These are phyloP conservation scores for Proisotoma minuta DNA, from an alignment of 2,888 invertebrate species.

Conservation along the genomic window DNA sequence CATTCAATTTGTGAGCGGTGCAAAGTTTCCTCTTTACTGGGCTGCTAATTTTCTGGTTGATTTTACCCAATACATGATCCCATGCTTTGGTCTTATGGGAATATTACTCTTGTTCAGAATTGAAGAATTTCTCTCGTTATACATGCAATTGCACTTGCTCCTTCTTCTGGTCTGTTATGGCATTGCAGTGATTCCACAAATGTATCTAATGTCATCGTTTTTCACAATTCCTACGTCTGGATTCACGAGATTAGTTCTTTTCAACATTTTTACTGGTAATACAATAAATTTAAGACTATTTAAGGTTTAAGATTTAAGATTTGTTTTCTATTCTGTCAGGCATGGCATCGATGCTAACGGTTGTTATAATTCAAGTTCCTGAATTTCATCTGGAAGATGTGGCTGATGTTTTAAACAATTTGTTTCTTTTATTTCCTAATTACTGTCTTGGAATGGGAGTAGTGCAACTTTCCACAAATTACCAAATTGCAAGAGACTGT, in stretches of 20 bases:
- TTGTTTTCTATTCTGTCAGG: conserved; percentile 54
- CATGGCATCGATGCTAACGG: conserved; percentile 65
- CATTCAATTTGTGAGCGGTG: conserved; percentile 67
- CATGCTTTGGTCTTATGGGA: conserved; percentile 57
- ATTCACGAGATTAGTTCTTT: conserved; percentile 66
- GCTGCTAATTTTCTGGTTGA: conserved; percentile 65
- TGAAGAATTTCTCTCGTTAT: conserved; percentile 57
- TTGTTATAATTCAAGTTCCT: conserved; percentile 63
- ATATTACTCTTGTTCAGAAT: conserved; percentile 63
- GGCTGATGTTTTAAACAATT: conserved; percentile 60
- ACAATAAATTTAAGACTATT: conserved; percentile 6
- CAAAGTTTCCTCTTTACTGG: conserved; percentile 66
- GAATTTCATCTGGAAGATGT: conserved; percentile 58
- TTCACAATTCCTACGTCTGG: conserved; percentile 70
- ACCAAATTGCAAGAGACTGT: conserved; percentile 40
- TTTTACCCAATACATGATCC: conserved; percentile 60
- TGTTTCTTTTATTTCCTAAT: conserved; percentile 68
- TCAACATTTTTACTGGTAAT: conserved; percentile 68
- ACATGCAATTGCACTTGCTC: conserved; percentile 59
- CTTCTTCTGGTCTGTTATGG: conserved; percentile 64
- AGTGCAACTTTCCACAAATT: conserved; percentile 43
- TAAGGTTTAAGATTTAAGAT: background rate
- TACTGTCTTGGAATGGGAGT: conserved; percentile 55
- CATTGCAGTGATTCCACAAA: conserved; percentile 66
- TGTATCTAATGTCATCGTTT: conserved; percentile 64